Percentiles rank a stretch among this genome's conserved stretches.
phyloP scores from a whole-genome alignment of 2,797 vertebrate genomes.

The Syndactyla subalaris region DNA sequence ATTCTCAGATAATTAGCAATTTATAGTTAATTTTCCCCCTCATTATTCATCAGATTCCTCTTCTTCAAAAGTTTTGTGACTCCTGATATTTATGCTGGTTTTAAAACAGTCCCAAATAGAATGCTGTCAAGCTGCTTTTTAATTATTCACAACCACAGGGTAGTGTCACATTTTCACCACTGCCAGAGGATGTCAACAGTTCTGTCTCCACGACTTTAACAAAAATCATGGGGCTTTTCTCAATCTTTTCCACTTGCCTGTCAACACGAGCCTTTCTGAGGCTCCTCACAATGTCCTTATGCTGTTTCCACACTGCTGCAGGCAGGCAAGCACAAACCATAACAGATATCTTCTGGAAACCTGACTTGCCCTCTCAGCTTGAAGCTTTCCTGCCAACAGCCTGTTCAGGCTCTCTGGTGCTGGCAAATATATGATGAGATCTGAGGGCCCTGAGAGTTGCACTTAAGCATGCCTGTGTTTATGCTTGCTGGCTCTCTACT shows the following conservation, averaged over 20 bases:
- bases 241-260: neutral
- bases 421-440: neutral
- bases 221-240: neutral
- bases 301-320: neutral
- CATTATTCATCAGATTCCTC: neutral
- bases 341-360: neutral
- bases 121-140: neutral
- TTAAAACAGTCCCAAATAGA: neutral
- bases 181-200: neutral
- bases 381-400: neutral
- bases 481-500: neutral
- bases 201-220: neutral
- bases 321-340: neutral
- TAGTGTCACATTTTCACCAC: neutral
- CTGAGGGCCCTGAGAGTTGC: neutral
- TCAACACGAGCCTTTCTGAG: neutral
- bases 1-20: neutral
- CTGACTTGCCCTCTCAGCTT: neutral
- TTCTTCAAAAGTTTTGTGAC: neutral
- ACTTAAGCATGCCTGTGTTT: neutral
- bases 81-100: neutral
- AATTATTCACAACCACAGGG: neutral
- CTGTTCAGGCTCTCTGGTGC: neutral
- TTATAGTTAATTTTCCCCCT: neutral
- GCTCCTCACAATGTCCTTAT: neutral